These are phyloP conservation scores for Carettochelys insculpta DNA, from an alignment of 2,113 vertebrate species.

Conservation along the genomic window DNA sequence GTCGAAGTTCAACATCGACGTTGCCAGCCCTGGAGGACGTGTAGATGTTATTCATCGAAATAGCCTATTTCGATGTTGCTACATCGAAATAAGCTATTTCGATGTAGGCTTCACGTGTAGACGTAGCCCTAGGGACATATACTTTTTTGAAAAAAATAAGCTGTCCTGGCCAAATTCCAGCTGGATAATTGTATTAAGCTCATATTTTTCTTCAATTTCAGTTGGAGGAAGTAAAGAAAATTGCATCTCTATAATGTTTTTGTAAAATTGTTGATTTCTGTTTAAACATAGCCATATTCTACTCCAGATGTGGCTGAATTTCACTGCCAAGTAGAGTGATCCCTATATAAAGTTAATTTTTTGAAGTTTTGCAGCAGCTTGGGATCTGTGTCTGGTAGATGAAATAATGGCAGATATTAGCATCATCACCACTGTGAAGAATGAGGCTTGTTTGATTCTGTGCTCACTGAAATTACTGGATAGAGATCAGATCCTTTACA, in stretches of 20 bases:
- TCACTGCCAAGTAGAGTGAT: background rate
- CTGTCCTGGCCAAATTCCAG: background rate
- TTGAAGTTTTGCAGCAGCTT: background rate
- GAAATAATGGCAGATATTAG: background rate
- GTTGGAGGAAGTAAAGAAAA: background rate
- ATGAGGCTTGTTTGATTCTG: background rate
- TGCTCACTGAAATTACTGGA: background rate
- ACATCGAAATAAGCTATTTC: too few relatives aligned
- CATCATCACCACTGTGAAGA: background rate
- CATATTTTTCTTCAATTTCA: background rate
- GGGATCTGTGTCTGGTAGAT: background rate
- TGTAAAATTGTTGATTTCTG: background rate
- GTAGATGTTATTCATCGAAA: too few relatives aligned
- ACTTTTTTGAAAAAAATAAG: background rate
- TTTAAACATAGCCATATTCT: background rate
- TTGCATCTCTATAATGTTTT: background rate
- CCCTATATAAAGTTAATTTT: background rate
- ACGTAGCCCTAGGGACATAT: too few relatives aligned
- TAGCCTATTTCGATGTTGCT: too few relatives aligned
- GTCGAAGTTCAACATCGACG: too few relatives aligned
- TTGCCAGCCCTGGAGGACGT: too few relatives aligned
- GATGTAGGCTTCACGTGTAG: too few relatives aligned
- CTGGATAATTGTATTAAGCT: background rate
- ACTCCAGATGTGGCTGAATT: background rate
- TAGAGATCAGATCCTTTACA: background rate